Conservation (phyloP, 1,140 invertebrate species). For the Hydropsyche tenuis region DNA sequence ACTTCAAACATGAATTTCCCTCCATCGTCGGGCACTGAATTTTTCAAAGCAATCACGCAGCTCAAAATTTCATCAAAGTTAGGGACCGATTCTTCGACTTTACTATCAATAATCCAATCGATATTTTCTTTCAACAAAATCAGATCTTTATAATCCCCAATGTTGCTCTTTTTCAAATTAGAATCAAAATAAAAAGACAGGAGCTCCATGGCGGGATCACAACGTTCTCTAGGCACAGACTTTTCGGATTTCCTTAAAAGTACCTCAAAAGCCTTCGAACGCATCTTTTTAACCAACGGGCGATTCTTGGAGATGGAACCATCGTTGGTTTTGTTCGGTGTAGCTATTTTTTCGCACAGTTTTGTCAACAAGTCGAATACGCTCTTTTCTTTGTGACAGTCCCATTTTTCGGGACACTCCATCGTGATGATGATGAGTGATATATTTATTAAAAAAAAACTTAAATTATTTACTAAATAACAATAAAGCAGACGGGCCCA, state of each 20-base stretch:
- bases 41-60: conserved; percentile 40
- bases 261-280: conserved; percentile 42
- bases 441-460: too few relatives aligned
- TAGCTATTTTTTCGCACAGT: conserved; percentile 43
- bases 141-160: conserved; percentile 42
- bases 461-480: too few relatives aligned
- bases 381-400: conserved; percentile 37
- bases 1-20: conserved; percentile 44
- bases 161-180: conserved; percentile 39
- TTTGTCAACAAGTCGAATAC: conserved; percentile 41
- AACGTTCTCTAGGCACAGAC: neutral
- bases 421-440: conserved; percentile 21
- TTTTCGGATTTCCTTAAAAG: conserved; percentile 42
- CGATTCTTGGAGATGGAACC: neutral
- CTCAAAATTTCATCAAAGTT: conserved; percentile 41
- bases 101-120: conserved; percentile 44
- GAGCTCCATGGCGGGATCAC: conserved; percentile 44
- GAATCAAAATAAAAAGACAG: conserved; percentile 41
- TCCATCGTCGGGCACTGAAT: conserved; percentile 36
- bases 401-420: conserved; percentile 43
- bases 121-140: conserved; percentile 43
- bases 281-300: conserved; percentile 34
- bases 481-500: too few relatives aligned
- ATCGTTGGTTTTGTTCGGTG: conserved; percentile 23
- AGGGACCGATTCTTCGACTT: conserved; percentile 26